Evolutionary conservation across 2,113 vertebrate genomes (phyloP), one percentile per base, ranked within the genome.

Genomic region (Elephantulus edwardii): DNA sequence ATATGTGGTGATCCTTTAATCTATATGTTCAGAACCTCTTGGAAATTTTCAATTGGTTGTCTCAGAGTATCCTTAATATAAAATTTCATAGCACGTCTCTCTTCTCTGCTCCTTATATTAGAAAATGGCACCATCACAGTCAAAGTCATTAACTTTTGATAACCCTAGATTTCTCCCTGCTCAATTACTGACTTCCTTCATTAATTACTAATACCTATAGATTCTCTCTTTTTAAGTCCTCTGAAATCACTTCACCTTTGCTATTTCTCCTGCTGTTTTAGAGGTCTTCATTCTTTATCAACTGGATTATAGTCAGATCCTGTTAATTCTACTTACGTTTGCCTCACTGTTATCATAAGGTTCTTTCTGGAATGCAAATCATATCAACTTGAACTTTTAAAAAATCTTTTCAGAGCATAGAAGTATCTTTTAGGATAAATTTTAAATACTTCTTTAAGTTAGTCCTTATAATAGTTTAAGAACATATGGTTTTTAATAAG

Each of bases 401-500:
- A 82, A 81, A 83, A 88, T 93, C n/a, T n/a, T n/a, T n/a, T n/a
- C n/a, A n/a, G n/a, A 95, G 80, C 71, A 66, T 12, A 91, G 76
- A 10, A 26, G 81, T 89, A 75, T 1, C 7, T 60, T 82, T 88
- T 72, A 83, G 80, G 52, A 86, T 88, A 86, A 62, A 79, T 71
- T 78, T 90, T 93, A 77, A 60, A 68, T n/a, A 68, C 26, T 85
- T 84, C 10, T 44, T 81, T 78, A 77, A 93, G 8, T 33, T 90
- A 80, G n/a, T 72, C 24, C 8, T 76, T 80, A 54, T 70, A 83
- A 38, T 50, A 72, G 50, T 80, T 70, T 60, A 87, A 80, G 14
- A 93, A 74, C 35, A 77, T 5, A 33, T 30, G 30, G 28, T 1
- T 92, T 76, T n/a, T n/a, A n/a, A n/a, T n/a, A n/a, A n/a, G n/a